Evolutionary conservation across 2,113 vertebrate species (phyloP), one percentile per base, ranked within the genome.

Genomic region (Leuciscus idus): DNA sequence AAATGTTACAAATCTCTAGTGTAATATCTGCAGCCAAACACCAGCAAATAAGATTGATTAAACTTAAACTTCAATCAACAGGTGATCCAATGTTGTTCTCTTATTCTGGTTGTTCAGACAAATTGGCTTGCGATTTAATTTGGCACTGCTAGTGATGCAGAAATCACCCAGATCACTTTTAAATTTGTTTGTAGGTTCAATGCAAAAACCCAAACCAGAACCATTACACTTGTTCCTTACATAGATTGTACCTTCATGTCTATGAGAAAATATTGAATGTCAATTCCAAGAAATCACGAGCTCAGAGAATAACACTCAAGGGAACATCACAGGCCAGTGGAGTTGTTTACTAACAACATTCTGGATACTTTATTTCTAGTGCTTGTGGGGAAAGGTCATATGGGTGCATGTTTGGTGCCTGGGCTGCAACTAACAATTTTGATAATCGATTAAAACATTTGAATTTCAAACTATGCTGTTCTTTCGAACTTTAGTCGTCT

Each of bases 281-380:
- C 81, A 39, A 19, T 83, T n/a, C 26, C 81, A 73, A 59, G 50
- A 83, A n/a, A 19, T 26, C 68, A 39, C 36, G 50, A 17, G 68
- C 30, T 73, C 26, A 72, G 64, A 72, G 48, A 50, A 55, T 21
- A 52, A 28, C 79, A 81, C 59, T 48, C 74, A 77, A 77, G 74
- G 48, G 74, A 77, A 52, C 48, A 55, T 80, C 17, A 23, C 26
- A 50, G 43, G n/a, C 61, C 52, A 15, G 77, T 39, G 52, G 77
- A 80, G 30, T 72, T 83, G 66, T 72, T 83, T 83, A 83, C 81
- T n/a, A 72, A 57, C 46, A 83, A 55, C 77, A 1, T 72, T 83
- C 30, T 72, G 81, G 64, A 30, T 26, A 64, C 73, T 72, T 52
- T 52, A 57, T 73, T 72, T 57, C 21, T 21, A 26, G 66, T 70